Evolutionary conservation across 2,888 invertebrate genomes (phyloP).

Genomic region (Nudaria mundana): DNA sequence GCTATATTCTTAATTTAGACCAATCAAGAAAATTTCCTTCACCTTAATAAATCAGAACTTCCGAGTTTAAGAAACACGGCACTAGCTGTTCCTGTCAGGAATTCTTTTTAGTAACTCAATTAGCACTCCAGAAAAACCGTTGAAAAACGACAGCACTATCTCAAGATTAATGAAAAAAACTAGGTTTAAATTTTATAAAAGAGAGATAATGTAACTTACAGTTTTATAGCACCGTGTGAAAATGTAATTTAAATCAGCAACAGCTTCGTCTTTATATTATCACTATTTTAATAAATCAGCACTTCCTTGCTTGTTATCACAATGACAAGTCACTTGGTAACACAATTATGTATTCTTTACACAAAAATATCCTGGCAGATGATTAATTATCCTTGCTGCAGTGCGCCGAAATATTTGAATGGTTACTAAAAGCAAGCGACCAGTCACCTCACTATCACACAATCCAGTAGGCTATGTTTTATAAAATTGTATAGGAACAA

Average conservation of each 20-base stretch:
- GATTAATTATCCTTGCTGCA: slow-evolving; percentile 36
- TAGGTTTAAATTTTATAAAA: no score
- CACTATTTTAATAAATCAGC: slow-evolving; percentile 30
- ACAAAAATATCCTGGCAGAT: slow-evolving; percentile 32
- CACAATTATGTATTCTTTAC: slow-evolving; percentile 61
- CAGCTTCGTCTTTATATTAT: slow-evolving; percentile 28
- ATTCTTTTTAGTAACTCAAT: no score
- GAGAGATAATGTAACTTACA: no score
- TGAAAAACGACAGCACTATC: no score
- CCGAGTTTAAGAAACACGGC: no score
- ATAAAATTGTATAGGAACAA: slow-evolving; percentile 26
- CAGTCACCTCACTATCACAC: slow-evolving; percentile 59
- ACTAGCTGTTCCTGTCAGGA: no score
- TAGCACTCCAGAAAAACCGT: no score
- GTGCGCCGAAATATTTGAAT: slow-evolving; percentile 58
- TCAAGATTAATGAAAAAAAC: no score
- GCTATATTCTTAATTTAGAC: no score
- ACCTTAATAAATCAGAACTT: no score
- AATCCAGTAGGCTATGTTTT: slow-evolving; percentile 55
- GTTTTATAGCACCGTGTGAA: slow-evolving; percentile 9
- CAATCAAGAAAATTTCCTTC: no score
- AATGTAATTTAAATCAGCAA: slow-evolving; percentile 20
- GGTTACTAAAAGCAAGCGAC: slow-evolving; percentile 49
- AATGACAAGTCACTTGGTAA: slow-evolving; percentile 48
- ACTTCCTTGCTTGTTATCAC: slow-evolving; percentile 31